Evolutionary conservation across 2,113 vertebrate species (phyloP).

Genomic region (Hydrolagus affinis): DNA sequence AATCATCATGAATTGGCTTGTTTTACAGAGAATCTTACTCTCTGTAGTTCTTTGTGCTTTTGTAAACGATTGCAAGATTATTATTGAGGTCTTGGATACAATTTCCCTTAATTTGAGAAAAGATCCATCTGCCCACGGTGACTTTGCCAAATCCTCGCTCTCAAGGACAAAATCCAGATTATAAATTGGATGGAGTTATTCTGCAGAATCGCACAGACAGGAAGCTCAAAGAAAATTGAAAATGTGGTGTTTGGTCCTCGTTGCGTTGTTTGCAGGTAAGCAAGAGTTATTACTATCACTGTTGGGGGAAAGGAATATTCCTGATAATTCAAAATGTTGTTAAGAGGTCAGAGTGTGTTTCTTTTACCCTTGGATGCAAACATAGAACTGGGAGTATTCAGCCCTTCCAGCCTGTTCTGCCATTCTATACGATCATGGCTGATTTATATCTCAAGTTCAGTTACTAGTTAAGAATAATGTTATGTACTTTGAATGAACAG

Average conservation of each 20-base stretch:
- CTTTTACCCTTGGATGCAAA: no score
- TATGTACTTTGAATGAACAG: no score
- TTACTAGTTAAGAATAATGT: no score
- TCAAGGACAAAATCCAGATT: constrained; percentile 13
- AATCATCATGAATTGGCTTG: not conserved
- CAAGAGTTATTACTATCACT: not conserved
- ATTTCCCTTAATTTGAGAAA: constrained; percentile 9
- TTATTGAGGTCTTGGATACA: not conserved
- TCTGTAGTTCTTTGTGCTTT: no score
- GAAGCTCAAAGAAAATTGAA: not conserved
- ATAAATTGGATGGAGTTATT: not conserved
- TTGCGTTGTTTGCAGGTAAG: constrained; percentile 8
- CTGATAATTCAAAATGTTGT: not conserved
- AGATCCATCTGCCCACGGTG: not conserved
- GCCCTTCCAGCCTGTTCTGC: no score
- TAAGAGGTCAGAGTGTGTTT: not conserved
- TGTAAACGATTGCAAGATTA: not conserved
- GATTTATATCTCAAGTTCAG: no score
- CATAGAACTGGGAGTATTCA: no score
- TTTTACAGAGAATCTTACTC: no score
- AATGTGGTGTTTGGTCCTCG: not conserved
- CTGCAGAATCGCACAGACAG: no score
- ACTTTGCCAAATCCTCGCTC: not conserved
- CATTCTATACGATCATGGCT: no score
- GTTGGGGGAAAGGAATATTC: no score